phyloP scores from a whole-genome alignment of 2,113 vertebrate species.

The Octodon degus region DNA sequence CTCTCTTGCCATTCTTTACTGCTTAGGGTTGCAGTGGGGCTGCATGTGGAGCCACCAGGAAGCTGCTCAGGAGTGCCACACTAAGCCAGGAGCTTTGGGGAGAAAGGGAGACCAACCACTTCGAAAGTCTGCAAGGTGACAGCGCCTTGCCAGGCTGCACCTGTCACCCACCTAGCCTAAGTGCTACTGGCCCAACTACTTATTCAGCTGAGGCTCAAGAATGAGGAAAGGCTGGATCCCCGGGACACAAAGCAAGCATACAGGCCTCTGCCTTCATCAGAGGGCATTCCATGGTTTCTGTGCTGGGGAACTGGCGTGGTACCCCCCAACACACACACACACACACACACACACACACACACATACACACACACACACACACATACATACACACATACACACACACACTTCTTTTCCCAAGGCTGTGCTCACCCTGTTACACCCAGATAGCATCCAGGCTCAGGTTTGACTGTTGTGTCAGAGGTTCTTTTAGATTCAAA shows the following conservation, averaged over 20 bases:
- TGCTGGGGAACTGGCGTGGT: rapidly evolving
- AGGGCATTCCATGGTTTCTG: not conserved
- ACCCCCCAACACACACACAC: no score
- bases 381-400: no score
- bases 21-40: not conserved
- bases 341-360: no score
- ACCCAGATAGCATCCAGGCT: not conserved
- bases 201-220: not conserved
- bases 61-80: not conserved
- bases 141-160: not conserved
- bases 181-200: not conserved
- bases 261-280: not conserved
- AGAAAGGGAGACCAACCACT: not conserved
- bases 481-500: not conserved
- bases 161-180: not conserved
- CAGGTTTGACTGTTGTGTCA: not conserved
- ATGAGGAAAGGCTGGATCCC: not conserved
- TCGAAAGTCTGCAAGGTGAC: not conserved
- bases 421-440: not conserved
- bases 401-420: not conserved
- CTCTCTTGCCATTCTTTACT: not conserved
- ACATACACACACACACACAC: no score
- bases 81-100: not conserved
- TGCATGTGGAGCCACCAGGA: not conserved
- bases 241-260: not conserved